Conservation (phyloP, 1,140 invertebrate species). For the Potamilus streckersoni region DNA sequence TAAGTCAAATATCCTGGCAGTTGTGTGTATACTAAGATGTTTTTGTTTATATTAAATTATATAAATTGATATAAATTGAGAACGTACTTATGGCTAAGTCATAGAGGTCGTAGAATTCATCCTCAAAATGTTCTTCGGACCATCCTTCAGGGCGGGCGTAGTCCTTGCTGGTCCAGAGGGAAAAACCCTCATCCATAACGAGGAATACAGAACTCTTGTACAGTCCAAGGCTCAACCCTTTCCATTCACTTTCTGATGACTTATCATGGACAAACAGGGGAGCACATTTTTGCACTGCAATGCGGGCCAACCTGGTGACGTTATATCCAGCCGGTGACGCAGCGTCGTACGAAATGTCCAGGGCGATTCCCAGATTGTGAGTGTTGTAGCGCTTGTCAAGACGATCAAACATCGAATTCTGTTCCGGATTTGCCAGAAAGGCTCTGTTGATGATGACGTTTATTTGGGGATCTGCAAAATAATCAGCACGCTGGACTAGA, state of each 20-base stretch:
- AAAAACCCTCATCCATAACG: constrained; percentile 26
- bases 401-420: constrained; percentile 5
- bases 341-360: constrained; percentile 20
- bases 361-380: constrained; percentile 28
- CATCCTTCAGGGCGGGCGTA: constrained; percentile 9
- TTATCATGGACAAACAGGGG: constrained; percentile 27
- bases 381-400: constrained; percentile 34
- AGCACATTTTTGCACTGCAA: constrained; percentile 35
- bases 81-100: constrained; percentile 28
- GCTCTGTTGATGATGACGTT: constrained; percentile 17
- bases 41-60: too few species aligned
- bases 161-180: constrained; percentile 28
- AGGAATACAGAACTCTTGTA: constrained; percentile 37
- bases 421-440: constrained; percentile 25
- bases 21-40: too few species aligned
- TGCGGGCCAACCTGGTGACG: constrained; percentile 18
- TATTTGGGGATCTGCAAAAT: too few species aligned
- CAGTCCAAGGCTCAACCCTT: constrained; percentile 37
- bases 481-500: too few species aligned
- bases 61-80: too few species aligned
- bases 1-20: too few species aligned
- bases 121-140: constrained; percentile 8
- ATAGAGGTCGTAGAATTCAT: constrained; percentile 20
- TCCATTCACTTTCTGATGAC: too few species aligned
- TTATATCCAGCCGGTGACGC: not conserved